Evolutionary conservation across 2,113 vertebrate species (phyloP), one percentile per base, ranked within the genome.

Genomic region (Heterotis niloticus): DNA sequence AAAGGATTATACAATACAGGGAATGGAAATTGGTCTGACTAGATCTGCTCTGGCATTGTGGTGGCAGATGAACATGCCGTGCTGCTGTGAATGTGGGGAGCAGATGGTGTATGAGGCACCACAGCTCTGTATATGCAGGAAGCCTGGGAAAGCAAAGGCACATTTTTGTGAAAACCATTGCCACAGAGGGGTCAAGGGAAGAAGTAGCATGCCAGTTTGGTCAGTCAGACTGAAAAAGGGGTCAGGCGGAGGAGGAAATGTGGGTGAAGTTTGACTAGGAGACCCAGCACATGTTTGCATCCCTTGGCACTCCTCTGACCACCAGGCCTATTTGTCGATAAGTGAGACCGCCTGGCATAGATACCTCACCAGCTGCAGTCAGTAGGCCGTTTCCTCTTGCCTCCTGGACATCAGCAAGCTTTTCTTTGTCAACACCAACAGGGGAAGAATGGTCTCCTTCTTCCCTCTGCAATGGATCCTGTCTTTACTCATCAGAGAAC

Each of bases 41-140:
- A 5, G n/a, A 14, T 72, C 2, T 13, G 20, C 20, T 72, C 51
- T 52, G 69, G 52, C 23, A n/a, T 44, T 20, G 28, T 11, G 68
- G 34, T 70, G 16, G 51, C 34, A 51, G 34, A 70, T 20, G 29
- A 70, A 70, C 51, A 70, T 70, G 69, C 7, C 69, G 51, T 71
- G 44, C 44, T 52, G 34, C 34, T 44, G 34, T 44, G 44, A 71
- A 71, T 34, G 69, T 0, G 1, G 69, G 18, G 44, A 34, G 16
- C 51, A 51, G 52, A 52, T 44, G 34, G 34, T 44, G 3, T 44
- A 7, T 44, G 69, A n/a, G 29, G 69, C 20, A 54, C 64, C 5
- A 11, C 12, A 20, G 69, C 69, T 71, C 52, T 10, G 69, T 13
- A 11, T 10, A 29, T 20, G 68, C 2, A 29, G 16, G 12, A 13